These are phyloP conservation scores for Oncorhynchus nerka DNA, from an alignment of 2,113 vertebrate genomes.

Conservation along the genomic window DNA sequence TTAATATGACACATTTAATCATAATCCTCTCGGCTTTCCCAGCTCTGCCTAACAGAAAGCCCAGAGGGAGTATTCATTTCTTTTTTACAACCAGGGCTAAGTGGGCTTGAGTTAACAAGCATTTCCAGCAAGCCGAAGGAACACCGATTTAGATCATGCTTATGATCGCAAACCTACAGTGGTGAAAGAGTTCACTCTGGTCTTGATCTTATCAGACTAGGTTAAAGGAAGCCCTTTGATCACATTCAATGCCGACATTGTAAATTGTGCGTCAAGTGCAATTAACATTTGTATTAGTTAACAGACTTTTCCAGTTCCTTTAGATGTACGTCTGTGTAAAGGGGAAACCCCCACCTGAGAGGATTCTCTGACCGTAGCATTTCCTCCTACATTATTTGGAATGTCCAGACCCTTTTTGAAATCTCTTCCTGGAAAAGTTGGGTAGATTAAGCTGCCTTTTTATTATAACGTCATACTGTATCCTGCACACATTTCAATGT, in stretches of 20 bases:
- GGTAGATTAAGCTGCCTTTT: not conserved
- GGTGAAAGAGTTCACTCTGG: not conserved
- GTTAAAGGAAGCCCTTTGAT: no score
- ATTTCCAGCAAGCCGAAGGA: not conserved
- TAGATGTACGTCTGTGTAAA: not conserved
- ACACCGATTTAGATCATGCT: not conserved
- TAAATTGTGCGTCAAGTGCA: not conserved
- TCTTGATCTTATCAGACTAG: not conserved
- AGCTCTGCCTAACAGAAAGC: no score
- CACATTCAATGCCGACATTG: conserved; percentile 3
- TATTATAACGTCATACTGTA: no score
- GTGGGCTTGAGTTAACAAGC: no score
- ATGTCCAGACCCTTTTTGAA: conserved; percentile 26
- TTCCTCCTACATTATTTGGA: conserved; percentile 5
- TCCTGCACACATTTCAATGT: no score
- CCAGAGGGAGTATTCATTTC: no score
- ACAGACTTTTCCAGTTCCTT: conserved; percentile 5
- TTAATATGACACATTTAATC: no score
- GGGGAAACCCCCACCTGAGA: conserved; percentile 23
- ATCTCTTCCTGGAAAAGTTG: conserved; percentile 4
- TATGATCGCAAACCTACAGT: not conserved
- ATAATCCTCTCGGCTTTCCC: no score
- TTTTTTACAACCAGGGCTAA: no score
- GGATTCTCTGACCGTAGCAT: conserved; percentile 13
- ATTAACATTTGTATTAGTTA: not conserved